Percentiles rank a stretch among this genome's conserved stretches.
Conservation (phyloP, 2,888 invertebrate species). For the Ectropis crepuscularia region DNA sequence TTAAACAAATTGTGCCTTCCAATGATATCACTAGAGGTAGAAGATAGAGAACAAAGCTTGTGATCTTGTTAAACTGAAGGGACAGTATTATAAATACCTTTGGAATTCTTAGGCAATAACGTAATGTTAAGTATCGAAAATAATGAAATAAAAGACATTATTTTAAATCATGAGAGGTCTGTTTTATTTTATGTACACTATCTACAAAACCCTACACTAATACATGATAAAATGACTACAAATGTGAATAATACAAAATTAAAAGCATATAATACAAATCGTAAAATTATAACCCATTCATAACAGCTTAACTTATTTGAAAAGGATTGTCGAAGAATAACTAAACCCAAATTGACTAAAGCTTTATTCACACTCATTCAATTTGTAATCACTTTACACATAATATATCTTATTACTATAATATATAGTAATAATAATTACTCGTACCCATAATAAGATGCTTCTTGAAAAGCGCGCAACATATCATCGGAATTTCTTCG, state of each 20-base stretch:
- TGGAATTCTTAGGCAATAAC: slow-evolving; percentile 64
- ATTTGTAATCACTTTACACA: slow-evolving; percentile 25
- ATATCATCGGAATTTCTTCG: slow-evolving; percentile 91
- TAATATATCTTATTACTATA: slow-evolving; percentile 1
- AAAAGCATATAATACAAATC: too few relatives aligned
- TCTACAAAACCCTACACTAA: slow-evolving; percentile 35
- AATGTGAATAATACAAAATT: too few relatives aligned
- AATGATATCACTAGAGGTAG: slow-evolving; percentile 40
- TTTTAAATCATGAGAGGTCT: slow-evolving; percentile 68
- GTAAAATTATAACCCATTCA: too few relatives aligned
- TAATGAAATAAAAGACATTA: slow-evolving; percentile 83
- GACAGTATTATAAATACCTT: slow-evolving; percentile 65
- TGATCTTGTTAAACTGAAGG: slow-evolving; percentile 50
- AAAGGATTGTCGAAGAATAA: too few relatives aligned
- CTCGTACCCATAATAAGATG: slow-evolving; percentile 91
- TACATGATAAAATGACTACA: slow-evolving; percentile 8
- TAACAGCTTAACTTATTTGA: too few relatives aligned
- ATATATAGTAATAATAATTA: slow-evolving; percentile 38
- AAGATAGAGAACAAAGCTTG: slow-evolving; percentile 45
- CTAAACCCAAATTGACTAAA: too few relatives aligned
- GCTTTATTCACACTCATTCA: neutral
- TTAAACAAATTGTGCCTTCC: slow-evolving; percentile 51
- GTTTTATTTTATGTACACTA: slow-evolving; percentile 62
- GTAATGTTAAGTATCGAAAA: slow-evolving; percentile 62
- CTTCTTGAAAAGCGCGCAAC: slow-evolving; percentile 90